Evolutionary conservation across 2,797 vertebrate species (phyloP).

Genomic region (Lerista edwardsae): DNA sequence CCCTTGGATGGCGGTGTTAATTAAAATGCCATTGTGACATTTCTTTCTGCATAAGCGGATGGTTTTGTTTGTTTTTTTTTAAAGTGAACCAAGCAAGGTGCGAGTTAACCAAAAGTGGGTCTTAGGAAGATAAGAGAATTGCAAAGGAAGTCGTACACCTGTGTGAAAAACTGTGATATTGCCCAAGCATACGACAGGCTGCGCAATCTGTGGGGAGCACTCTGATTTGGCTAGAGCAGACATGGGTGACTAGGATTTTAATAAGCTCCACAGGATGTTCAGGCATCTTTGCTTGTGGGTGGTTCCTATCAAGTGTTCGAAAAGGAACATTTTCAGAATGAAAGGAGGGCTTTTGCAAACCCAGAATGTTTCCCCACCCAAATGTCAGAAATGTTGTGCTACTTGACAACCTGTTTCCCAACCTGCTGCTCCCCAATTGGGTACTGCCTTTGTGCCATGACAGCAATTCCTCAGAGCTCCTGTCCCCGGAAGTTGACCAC

Average conservation of each 20-base stretch:
- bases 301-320: neutral
- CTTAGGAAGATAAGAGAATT: conserved; percentile 27
- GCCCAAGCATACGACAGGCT: conserved; percentile 26
- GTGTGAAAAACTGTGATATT: conserved; percentile 18
- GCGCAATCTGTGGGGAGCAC: conserved; percentile 26
- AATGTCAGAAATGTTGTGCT: neutral
- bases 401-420: neutral
- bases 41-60: conserved; percentile 47
- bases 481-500: too few species aligned
- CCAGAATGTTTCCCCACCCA: neutral
- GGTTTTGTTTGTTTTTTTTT: conserved; percentile 54
- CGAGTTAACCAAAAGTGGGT: conserved; percentile 32
- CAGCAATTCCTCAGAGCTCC: too few species aligned
- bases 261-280: conserved; percentile 39
- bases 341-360: neutral
- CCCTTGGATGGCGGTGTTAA: conserved; percentile 51
- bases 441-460: neutral
- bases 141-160: conserved; percentile 40
- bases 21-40: conserved; percentile 62
- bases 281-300: conserved; percentile 22
- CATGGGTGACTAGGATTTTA: conserved; percentile 30
- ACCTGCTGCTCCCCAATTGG: neutral
- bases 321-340: neutral
- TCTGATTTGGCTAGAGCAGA: conserved; percentile 13
- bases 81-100: conserved; percentile 35